These are phyloP conservation scores for Biston betularia DNA, from an alignment of 2,888 invertebrate species.

Conservation along the genomic window DNA sequence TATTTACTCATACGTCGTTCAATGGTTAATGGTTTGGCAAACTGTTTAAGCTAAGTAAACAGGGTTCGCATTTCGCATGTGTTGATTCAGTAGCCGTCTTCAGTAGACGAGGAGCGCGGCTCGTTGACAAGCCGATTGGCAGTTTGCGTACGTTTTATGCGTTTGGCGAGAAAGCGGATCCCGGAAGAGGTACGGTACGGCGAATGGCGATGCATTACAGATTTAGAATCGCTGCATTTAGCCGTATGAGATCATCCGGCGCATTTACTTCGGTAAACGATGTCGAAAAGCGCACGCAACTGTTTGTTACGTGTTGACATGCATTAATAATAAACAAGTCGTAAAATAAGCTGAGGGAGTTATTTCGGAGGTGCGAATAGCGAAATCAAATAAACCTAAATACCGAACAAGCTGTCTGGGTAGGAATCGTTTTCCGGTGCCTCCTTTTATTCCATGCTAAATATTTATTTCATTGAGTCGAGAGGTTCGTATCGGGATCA, in stretches of 20 bases:
- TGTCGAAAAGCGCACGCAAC: constrained; percentile 44
- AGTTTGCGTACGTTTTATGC: constrained; percentile 78
- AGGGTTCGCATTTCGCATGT: constrained; percentile 65
- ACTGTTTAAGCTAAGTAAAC: constrained; percentile 68
- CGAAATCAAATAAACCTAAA: constrained; percentile 39
- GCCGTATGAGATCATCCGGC: constrained; percentile 75
- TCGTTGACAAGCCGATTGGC: constrained; percentile 76
- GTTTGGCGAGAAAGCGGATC: constrained; percentile 77
- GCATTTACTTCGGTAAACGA: constrained; percentile 59
- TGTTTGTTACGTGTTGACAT: constrained; percentile 45
- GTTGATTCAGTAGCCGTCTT: constrained; percentile 64
- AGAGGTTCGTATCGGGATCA: constrained; percentile 28
- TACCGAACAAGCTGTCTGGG: constrained; percentile 24
- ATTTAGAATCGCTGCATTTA: constrained; percentile 81
- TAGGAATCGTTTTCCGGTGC: constrained; percentile 28
- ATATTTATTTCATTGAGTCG: constrained; percentile 32
- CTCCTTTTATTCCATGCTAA: constrained; percentile 31
- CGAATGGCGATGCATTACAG: constrained; percentile 64
- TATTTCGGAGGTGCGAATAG: constrained; percentile 43
- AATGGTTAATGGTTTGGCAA: constrained; percentile 69
- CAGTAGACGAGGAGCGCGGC: constrained; percentile 51
- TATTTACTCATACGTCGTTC: constrained; percentile 53
- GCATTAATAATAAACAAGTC: constrained; percentile 43
- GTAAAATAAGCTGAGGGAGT: constrained; percentile 38
- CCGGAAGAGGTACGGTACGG: constrained; percentile 72